A percentile compares a stretch with the other conserved stretches of the same genome.
Conservation (phyloP, 1,140 invertebrate species). For the Araneus ventricosus region DNA sequence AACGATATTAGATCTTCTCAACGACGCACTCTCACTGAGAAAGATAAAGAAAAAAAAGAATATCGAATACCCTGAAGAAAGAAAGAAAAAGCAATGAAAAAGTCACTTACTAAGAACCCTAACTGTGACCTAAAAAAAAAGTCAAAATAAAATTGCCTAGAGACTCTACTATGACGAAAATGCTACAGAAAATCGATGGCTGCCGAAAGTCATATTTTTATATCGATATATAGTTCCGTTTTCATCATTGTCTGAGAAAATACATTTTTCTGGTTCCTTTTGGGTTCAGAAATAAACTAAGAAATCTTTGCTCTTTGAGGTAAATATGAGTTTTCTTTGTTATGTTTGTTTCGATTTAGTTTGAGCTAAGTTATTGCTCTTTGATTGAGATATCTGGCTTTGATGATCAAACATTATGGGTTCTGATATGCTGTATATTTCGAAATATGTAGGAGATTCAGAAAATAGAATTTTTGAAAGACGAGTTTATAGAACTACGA, state of each 20-base stretch:
- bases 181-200: constrained; percentile 14
- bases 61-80: background rate
- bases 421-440: background rate
- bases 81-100: background rate
- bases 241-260: constrained; percentile 7
- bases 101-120: background rate
- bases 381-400: background rate
- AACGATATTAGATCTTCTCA: constrained; percentile 29
- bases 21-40: background rate
- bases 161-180: constrained; percentile 6
- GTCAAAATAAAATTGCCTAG: constrained; percentile 1
- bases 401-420: background rate
- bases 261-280: background rate
- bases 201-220: constrained; percentile 30
- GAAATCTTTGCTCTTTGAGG: background rate
- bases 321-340: background rate
- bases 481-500: no score
- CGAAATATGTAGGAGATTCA: background rate
- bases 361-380: background rate
- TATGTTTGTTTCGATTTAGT: background rate
- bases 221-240: constrained; percentile 12
- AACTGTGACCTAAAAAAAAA: constrained; percentile 6
- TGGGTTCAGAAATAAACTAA: background rate
- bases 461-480: no score
- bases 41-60: background rate